Evolutionary conservation across 2,797 vertebrate species (phyloP), one percentile per base, ranked within the genome.

Genomic region (Chaenodraco wilsoni): DNA sequence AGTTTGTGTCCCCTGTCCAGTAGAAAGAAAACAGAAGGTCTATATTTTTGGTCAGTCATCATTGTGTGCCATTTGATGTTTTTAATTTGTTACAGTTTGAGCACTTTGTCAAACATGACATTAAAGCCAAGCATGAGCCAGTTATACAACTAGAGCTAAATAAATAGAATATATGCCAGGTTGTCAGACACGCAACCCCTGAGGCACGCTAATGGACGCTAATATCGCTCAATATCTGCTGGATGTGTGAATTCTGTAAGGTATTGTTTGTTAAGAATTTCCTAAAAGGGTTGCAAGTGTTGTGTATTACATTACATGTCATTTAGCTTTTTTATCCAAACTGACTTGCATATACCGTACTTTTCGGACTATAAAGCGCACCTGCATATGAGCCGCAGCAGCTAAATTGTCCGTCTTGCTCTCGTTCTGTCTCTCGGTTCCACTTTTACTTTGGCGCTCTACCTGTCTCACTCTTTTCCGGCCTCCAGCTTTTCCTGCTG

Each of bases 1-100:
- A 91, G 78, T 93, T 95, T 89, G 90, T 92, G 91, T 85, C 90
- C 87, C 79, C 87, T 54, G 81, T 83, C 90, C 94, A 91, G 89
- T 94, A 95, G 94, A 69, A 52, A 80, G 74, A 50, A 65, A 3
- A 11, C 19, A 15, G 17, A 57, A 37, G 23, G 27, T 27, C 27
- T 27, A 27, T 27, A n/a, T 54, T 27, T 27, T 27, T 27, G 27
- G 27, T 27, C 27, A 27, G 27, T 27, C 27, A 5, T 27, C 15
- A 15, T 33, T 66, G n/a, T 37, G 11, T 44, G 3, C 6, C 13
- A 57, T 55, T 40, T 40, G 1, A 45, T 10, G 8, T 4, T 40
- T 45, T 44, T 5, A 5, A 27, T 21, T 7, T 9, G 15, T 15
- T 60, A 8, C 27, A 19, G 4, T 17, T 45, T 19, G 5, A 19